Conservation (phyloP, 2,113 vertebrate genomes). For the Alouatta palliata region DNA sequence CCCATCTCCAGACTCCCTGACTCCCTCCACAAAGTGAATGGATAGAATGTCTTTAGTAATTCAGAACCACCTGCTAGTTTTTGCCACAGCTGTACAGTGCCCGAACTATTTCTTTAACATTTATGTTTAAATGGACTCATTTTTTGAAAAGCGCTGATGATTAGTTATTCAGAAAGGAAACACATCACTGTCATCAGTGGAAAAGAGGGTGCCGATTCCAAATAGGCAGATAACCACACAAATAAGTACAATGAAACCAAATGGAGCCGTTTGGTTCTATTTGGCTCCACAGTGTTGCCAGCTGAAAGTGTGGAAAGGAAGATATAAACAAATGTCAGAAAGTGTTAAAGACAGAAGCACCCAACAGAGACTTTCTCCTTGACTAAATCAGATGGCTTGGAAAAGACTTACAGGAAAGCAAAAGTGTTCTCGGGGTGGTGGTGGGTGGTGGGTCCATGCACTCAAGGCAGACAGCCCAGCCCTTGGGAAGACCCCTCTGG, state of each 20-base stretch:
- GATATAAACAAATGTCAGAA: neutral
- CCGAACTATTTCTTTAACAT: neutral
- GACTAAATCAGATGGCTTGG: neutral
- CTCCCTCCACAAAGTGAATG: neutral
- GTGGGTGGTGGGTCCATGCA: rapidly evolving
- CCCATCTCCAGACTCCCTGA: neutral
- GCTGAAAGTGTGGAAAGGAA: neutral
- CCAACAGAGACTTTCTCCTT: neutral
- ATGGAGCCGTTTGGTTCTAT: rapidly evolving
- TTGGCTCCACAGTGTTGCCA: rapidly evolving
- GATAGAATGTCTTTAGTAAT: neutral
- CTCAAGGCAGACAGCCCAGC: neutral
- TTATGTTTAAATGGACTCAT: neutral
- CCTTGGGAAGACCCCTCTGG: neutral
- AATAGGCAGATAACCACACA: neutral
- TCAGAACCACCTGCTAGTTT: neutral
- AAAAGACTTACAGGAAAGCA: neutral
- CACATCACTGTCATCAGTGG: neutral
- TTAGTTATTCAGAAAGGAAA: neutral
- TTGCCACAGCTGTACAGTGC: neutral
- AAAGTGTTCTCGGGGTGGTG: rapidly evolving
- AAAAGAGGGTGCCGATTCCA: neutral
- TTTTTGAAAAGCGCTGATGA: neutral
- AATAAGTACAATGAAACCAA: neutral
- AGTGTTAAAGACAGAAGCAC: neutral